Evolutionary conservation across 1,140 invertebrate genomes (phyloP).

Genomic region (Phymorhynchus buccinoides): DNA sequence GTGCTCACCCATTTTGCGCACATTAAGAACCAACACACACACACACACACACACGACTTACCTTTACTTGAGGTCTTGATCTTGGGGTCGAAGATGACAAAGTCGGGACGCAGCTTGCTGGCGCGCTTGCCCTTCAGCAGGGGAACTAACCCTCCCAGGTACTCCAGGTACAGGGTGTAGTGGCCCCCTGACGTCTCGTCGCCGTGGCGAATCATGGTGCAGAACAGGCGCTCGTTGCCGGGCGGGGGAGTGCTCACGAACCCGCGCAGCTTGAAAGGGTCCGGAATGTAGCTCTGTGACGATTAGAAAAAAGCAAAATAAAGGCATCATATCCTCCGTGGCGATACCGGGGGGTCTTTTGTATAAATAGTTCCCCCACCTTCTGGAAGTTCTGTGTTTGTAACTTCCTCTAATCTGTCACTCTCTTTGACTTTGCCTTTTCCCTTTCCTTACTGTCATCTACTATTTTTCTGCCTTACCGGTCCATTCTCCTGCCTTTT

Average conservation of each 20-base stretch:
- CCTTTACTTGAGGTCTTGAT: slow-evolving; percentile 60
- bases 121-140: slow-evolving; percentile 95
- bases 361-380: too few relatives aligned
- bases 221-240: slow-evolving; percentile 88
- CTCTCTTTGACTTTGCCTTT: too few relatives aligned
- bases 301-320: too few relatives aligned
- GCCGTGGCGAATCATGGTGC: slow-evolving; percentile 96
- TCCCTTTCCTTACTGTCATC: too few relatives aligned
- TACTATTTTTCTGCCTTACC: too few relatives aligned
- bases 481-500: too few relatives aligned
- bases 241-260: slow-evolving; percentile 94
- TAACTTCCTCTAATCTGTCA: too few relatives aligned
- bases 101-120: slow-evolving; percentile 97
- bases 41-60: slow-evolving; percentile 32
- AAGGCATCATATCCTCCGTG: too few relatives aligned
- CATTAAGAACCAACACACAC: background rate
- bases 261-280: slow-evolving; percentile 87
- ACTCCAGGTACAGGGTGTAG: slow-evolving; percentile 95
- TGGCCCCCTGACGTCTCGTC: slow-evolving; percentile 84
- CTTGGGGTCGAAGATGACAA: slow-evolving; percentile 95
- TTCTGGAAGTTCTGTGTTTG: too few relatives aligned
- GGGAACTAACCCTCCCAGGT: slow-evolving; percentile 95
- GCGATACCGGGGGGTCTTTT: too few relatives aligned
- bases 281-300: slow-evolving; percentile 91
- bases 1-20: too few relatives aligned